Base-by-base conservation (phyloP, 2,113 vertebrate genomes). In the Boleophthalmus pectinirostris region DNA sequence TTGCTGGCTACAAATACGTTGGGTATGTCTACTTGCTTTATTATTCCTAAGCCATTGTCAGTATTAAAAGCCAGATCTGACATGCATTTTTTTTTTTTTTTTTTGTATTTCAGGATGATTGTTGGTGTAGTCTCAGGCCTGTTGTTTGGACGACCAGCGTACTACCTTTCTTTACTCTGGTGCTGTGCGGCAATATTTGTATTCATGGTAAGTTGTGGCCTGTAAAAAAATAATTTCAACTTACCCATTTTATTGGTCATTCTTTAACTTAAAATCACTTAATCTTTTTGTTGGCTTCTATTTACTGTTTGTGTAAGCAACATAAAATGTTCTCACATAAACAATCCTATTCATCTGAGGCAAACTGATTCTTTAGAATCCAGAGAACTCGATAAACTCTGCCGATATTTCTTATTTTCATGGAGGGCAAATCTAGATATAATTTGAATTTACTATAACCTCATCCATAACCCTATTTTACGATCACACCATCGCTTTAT, bases 1-100 rank as follows among this genome's bases (percentile, higher is more conserved):
- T 96, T 75, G 88, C 95, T 15, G 96, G 96, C 38, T 98, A 97
- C 88, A 98, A 98, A 92, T 98, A 97, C 5, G 96, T 98, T 0
- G 96, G 96, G 96, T 97, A 81, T 87, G 94, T 72, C 23, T 16
- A 0, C 8, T 46, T 43, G 66, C 25, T 29, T 33, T 64, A 18
- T 47, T 23, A 45, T 47, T 47, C 13, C 1, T 13, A 4, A 58
- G 12, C 56, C 23, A 25, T 25, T 6, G 56, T 25, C 9, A 12
- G 0, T 18, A 43, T 43, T n/a, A 43, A n/a, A 64, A 64, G 9
- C 8, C 18, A 38, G 3, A 33, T 7, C 33, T 64, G 10, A 43
- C 11, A 14, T n/a, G 7, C 9, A n/a, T 54, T 10, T 43, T 8
- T 9, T 78, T 3, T 33, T 20, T 35, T 66, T n/a, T 18, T 70